phyloP scores from a whole-genome alignment of 2,797 vertebrate genomes.

The Thalassophryne amazonica region DNA sequence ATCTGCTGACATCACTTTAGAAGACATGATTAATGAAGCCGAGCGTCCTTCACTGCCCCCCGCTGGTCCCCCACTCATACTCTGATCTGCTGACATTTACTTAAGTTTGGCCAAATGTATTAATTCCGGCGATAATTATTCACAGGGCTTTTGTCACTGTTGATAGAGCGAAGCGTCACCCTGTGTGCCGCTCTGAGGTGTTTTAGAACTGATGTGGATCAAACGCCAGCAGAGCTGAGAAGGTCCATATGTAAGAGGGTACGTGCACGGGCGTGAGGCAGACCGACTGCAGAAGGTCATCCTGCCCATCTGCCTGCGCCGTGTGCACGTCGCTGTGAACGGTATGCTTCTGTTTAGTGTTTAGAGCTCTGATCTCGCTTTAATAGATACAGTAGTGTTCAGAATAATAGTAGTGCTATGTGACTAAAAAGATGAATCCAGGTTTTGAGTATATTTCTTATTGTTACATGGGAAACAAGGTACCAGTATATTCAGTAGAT shows the following conservation, averaged over 20 bases:
- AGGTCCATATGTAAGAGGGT: slow-evolving; percentile 75
- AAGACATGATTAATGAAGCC: slow-evolving; percentile 92
- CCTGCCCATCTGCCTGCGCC: no score
- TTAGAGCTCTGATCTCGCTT: no score
- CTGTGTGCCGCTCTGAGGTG: slow-evolving; percentile 77
- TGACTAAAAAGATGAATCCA: no score
- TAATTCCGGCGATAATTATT: slow-evolving; percentile 97
- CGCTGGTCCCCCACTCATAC: slow-evolving; percentile 75
- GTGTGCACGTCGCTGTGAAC: no score
- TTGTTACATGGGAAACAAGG: no score
- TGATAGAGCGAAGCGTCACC: slow-evolving; percentile 92
- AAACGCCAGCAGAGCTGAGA: slow-evolving; percentile 82
- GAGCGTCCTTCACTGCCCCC: slow-evolving; percentile 87
- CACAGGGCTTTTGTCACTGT: slow-evolving; percentile 98
- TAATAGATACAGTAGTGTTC: no score
- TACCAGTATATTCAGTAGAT: no score
- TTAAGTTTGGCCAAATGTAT: slow-evolving; percentile 95
- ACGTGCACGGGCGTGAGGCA: slow-evolving; percentile 39
- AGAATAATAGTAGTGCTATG: no score
- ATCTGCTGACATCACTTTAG: slow-evolving; percentile 92
- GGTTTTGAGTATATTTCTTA: no score
- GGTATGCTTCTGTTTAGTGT: no score
- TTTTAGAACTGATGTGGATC: slow-evolving; percentile 85
- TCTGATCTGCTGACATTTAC: slow-evolving; percentile 93
- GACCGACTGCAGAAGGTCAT: no score